phyloP scores from a whole-genome alignment of 2,888 invertebrate species.

The Diloba caeruleocephala region DNA sequence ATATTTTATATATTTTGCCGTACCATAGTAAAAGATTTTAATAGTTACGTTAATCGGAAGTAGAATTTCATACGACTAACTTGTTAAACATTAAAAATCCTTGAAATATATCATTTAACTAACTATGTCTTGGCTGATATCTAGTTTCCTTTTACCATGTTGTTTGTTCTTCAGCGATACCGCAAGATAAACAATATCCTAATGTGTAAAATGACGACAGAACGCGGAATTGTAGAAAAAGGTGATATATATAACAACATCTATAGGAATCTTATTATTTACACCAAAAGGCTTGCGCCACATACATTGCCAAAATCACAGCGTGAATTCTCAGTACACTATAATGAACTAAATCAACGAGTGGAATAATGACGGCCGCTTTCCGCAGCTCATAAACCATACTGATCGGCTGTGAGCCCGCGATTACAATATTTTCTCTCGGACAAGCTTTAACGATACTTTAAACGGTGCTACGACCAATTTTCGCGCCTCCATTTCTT shows the following conservation, averaged over 20 bases:
- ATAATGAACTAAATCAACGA: conserved; percentile 69
- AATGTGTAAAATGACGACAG: too few relatives aligned
- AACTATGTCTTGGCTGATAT: conserved; percentile 29
- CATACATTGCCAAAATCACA: conserved; percentile 54
- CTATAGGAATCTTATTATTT: conserved; percentile 42
- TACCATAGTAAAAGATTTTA: conserved; percentile 30
- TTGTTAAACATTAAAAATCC: conserved; percentile 46
- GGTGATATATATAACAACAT: conserved; percentile 32
- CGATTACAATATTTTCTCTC: conserved; percentile 84
- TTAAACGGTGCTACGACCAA: conserved; percentile 83
- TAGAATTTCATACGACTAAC: too few relatives aligned
- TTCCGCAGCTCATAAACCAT: conserved; percentile 80
- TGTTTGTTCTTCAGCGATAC: too few relatives aligned
- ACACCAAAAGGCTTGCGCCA: conserved; percentile 39
- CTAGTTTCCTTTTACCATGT: too few relatives aligned
- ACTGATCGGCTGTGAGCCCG: conserved; percentile 59
- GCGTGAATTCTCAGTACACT: conserved; percentile 64
- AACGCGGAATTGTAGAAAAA: conserved; percentile 13
- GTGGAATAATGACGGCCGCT: conserved; percentile 69
- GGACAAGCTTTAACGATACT: conserved; percentile 85
- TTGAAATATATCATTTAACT: conserved; percentile 26
- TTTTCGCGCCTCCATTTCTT: conserved; percentile 85
- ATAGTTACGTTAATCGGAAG: conserved; percentile 41
- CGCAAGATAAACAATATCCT: too few relatives aligned
- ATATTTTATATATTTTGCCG: conserved; percentile 20